A percentile compares a stretch with the other conserved stretches of the same genome.
Conservation (phyloP, 2,797 vertebrate species). For the Buphagus erythrorhynchus region DNA sequence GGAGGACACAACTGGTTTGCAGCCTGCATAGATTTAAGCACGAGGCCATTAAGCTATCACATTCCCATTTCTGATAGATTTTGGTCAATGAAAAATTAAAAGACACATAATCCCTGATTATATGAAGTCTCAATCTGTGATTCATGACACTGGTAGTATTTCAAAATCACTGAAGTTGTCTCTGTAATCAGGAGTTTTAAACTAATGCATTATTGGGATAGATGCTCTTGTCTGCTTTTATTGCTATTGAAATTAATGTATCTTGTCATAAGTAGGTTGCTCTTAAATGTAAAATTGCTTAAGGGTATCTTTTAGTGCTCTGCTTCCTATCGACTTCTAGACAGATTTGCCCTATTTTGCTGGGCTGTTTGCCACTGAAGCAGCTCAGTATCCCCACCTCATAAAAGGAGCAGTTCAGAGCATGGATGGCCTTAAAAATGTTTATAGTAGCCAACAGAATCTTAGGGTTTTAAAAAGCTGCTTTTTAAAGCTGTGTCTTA, state of each 20-base stretch:
- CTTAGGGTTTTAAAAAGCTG: not conserved
- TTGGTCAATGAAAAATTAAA: slow-evolving; percentile 77
- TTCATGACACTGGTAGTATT: slow-evolving; percentile 39
- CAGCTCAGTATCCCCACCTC: slow-evolving; percentile 69
- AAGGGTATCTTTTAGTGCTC: slow-evolving; percentile 78
- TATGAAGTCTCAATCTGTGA: slow-evolving; percentile 50
- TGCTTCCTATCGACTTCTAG: slow-evolving; percentile 78
- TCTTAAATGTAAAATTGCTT: slow-evolving; percentile 82
- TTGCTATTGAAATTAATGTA: slow-evolving; percentile 85
- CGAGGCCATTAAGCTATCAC: slow-evolving; percentile 80
- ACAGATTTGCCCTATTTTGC: slow-evolving; percentile 77
- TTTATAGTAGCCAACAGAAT: not conserved
- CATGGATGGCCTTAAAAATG: slow-evolving; percentile 34
- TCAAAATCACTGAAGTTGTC: slow-evolving; percentile 26
- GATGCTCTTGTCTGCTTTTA: slow-evolving; percentile 68
- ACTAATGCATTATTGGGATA: slow-evolving; percentile 28
- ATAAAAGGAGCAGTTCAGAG: slow-evolving; percentile 65
- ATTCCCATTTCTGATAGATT: slow-evolving; percentile 76
- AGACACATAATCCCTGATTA: slow-evolving; percentile 66
- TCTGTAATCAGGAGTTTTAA: slow-evolving; percentile 36
- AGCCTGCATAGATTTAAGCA: slow-evolving; percentile 71
- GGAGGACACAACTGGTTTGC: slow-evolving; percentile 72
- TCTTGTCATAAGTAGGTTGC: slow-evolving; percentile 93
- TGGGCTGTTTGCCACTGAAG: slow-evolving; percentile 70
- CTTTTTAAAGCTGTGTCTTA: not conserved